Percentiles rank a stretch among this genome's conserved stretches.
Conservation (phyloP, 1,140 invertebrate genomes). For the Zaprionus lachaisei region DNA sequence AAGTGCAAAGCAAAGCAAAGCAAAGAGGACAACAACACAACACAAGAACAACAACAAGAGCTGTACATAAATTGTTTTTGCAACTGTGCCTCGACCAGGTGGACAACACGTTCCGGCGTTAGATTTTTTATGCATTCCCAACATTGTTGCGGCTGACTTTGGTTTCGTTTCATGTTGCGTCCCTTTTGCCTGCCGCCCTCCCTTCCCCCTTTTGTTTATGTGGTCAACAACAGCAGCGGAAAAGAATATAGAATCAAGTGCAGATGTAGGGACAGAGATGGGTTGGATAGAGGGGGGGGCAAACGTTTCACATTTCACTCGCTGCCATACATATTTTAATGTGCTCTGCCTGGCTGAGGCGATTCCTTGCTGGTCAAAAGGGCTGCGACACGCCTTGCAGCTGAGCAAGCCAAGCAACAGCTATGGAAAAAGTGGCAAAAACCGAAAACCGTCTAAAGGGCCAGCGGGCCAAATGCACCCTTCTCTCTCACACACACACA, state of each 20-base stretch:
- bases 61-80: conserved; percentile 70
- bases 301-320: conserved; percentile 48
- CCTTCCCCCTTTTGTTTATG: conserved; percentile 35
- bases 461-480: conserved; percentile 57
- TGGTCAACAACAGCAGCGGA: conserved; percentile 37
- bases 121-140: conserved; percentile 50
- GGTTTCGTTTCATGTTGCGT: conserved; percentile 53
- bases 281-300: neutral
- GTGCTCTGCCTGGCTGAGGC: conserved; percentile 17
- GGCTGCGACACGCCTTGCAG: conserved; percentile 48
- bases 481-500: conserved; percentile 18
- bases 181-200: conserved; percentile 6
- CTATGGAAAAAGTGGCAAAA: conserved; percentile 60
- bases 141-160: conserved; percentile 61
- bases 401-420: conserved; percentile 51
- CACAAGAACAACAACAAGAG: conserved; percentile 12
- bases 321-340: conserved; percentile 51
- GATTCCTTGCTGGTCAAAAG: conserved; percentile 65
- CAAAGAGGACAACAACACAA: conserved; percentile 48
- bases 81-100: conserved; percentile 48
- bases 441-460: conserved; percentile 67
- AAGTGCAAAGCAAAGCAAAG: conserved; percentile 59
- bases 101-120: conserved; percentile 65
- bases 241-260: conserved; percentile 2
- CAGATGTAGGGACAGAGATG: neutral